phyloP scores from a whole-genome alignment of 2,888 invertebrate species.

The Lithophane socia region DNA sequence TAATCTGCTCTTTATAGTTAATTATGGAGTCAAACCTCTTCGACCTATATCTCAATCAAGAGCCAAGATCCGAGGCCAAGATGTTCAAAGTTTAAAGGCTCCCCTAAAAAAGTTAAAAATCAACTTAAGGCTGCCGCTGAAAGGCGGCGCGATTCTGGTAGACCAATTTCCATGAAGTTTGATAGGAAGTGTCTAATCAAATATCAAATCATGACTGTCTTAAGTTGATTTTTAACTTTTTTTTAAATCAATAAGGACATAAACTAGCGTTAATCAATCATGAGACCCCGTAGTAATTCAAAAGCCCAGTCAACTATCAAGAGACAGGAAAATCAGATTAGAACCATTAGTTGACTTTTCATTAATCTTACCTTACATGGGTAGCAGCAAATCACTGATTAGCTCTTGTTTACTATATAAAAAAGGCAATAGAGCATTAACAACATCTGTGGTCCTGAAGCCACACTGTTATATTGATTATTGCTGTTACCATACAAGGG shows the following conservation, averaged over 20 bases:
- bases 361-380: slow-evolving; percentile 52
- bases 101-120: too few relatives aligned
- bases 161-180: too few relatives aligned
- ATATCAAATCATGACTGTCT: too few relatives aligned
- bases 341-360: slow-evolving; percentile 40
- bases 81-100: neutral
- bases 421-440: slow-evolving; percentile 35
- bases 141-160: too few relatives aligned
- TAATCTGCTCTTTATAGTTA: slow-evolving; percentile 22
- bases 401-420: slow-evolving; percentile 36
- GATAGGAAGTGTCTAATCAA: too few relatives aligned
- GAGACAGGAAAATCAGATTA: slow-evolving; percentile 46
- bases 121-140: too few relatives aligned
- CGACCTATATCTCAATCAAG: slow-evolving; percentile 10
- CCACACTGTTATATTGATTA: slow-evolving; percentile 53
- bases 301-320: slow-evolving; percentile 9
- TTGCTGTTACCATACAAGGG: slow-evolving; percentile 48
- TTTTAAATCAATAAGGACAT: neutral
- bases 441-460: slow-evolving; percentile 47
- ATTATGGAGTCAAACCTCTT: neutral
- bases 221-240: neutral
- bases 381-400: slow-evolving; percentile 35
- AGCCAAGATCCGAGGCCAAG: neutral
- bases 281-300: slow-evolving; percentile 25
- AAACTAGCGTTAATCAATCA: neutral